These are phyloP conservation scores for Hipparchia sbordonii DNA, from an alignment of 2,888 invertebrate species.

Conservation along the genomic window DNA sequence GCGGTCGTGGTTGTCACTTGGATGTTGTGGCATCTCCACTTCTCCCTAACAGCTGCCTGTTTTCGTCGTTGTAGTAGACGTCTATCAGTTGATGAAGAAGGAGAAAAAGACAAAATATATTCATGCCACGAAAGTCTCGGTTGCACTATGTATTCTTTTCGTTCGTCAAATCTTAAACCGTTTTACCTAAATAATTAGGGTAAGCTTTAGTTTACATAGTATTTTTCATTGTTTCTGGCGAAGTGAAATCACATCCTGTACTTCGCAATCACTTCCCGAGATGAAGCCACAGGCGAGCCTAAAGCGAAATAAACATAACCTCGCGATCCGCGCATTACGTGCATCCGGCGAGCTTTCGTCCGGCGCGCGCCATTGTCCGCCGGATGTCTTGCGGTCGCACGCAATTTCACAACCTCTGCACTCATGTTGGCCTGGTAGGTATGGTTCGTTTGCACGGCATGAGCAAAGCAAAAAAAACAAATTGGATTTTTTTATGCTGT, in stretches of 20 bases:
- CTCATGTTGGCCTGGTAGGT: slow-evolving; percentile 62
- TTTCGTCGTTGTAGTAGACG: too few species aligned
- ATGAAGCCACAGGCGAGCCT: slow-evolving; percentile 41
- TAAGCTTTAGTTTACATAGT: slow-evolving; percentile 12
- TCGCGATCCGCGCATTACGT: slow-evolving; percentile 71
- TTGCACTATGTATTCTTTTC: too few species aligned
- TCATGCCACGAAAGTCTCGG: too few species aligned
- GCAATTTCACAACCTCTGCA: slow-evolving; percentile 78
- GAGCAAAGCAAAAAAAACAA: slow-evolving; percentile 7
- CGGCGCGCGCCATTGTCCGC: slow-evolving; percentile 70
- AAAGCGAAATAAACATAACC: slow-evolving; percentile 52
- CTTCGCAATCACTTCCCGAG: slow-evolving; percentile 31
- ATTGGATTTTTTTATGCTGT: slow-evolving; percentile 2
- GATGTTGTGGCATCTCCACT: too few species aligned
- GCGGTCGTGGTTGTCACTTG: too few species aligned
- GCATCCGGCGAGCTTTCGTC: slow-evolving; percentile 75
- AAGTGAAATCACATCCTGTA: slow-evolving; percentile 28
- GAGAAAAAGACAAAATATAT: too few species aligned
- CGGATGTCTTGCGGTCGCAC: slow-evolving; percentile 82
- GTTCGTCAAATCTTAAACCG: too few species aligned
- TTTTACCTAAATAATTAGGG: not conserved
- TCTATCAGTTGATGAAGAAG: too few species aligned
- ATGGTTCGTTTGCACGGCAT: slow-evolving; percentile 42
- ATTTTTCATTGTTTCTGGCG: slow-evolving; percentile 6
- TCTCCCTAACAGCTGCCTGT: too few species aligned